Base-by-base conservation (phyloP, 2,113 vertebrate genomes). In the Oncorhynchus kisutch region DNA sequence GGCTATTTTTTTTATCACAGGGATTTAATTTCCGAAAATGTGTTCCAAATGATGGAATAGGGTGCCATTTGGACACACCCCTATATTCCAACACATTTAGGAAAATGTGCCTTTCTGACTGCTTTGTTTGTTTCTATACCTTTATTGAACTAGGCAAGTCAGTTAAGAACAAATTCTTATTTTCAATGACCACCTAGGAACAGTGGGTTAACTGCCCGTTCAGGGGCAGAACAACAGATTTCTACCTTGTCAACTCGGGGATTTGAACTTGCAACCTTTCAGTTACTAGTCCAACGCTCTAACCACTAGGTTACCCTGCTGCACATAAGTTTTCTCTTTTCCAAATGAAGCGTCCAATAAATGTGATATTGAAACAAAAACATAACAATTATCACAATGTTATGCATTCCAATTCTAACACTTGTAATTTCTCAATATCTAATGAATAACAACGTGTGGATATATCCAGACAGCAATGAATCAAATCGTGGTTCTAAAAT, bases 21-120 rank as follows among this genome's bases (percentile, higher is more conserved):
- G 29, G 25, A 74, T 74, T 80, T 70, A 16, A 69, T 82, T 80
- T 77, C 29, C 54, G 9, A 45, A 77, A 20, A 71, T 7, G 18
- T 68, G 9, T 54, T 14, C 16, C 16, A 54, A 54, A 54, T 54
- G 16, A 18, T 1, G 51, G 16, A 54, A 54, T 11, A 67, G 5
- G 11, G 14, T 64, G 60, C 60, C 51, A 45, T 45, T 45, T 11
- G 39, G 0, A 45, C 9, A 45, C 39, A 45, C 1, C 9, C 2
- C 13, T 29, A 25, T 2, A 66, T 13, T 25, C 22, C 22, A 66
- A 66, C 22, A 66, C 64, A 13, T 27, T n/a, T n/a, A 48, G 27
- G n/a, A 24, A 39, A 16, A 13, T 70, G 4, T 49, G 68, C 34
- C 68, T 8, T 48, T 48, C 11, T 22, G 9, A 12, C n/a, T 69